A percentile compares a stretch with the other conserved stretches of the same genome.
Evolutionary conservation across 2,113 vertebrate species (phyloP).

Genomic region (Chinchilla lanigera): DNA sequence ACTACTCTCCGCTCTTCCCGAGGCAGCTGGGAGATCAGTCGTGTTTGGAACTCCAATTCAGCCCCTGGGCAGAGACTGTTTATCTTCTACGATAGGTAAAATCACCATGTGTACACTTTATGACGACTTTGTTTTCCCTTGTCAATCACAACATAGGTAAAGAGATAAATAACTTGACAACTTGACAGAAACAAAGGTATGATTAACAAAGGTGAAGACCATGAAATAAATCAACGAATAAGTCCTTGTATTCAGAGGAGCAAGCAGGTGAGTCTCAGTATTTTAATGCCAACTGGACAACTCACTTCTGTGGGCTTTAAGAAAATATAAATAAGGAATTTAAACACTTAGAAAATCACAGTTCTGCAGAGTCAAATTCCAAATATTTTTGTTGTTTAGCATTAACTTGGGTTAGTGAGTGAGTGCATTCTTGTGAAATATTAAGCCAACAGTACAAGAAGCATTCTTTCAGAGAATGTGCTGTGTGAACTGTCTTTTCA

Average conservation of each 20-base stretch:
- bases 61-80: background rate
- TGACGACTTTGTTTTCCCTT: background rate
- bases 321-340: background rate
- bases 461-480: conserved; percentile 29
- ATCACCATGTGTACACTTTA: background rate
- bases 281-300: background rate
- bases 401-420: conserved; percentile 57
- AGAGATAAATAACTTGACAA: background rate
- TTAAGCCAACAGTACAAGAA: conserved; percentile 31
- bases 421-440: conserved; percentile 22
- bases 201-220: background rate
- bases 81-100: background rate
- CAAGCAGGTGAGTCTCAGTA: background rate
- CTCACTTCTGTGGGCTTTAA: background rate
- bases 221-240: conserved; percentile 7
- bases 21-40: background rate
- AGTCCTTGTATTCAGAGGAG: background rate
- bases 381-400: background rate
- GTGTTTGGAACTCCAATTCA: background rate
- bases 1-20: background rate
- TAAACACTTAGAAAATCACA: background rate
- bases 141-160: background rate
- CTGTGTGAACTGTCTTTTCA: background rate
- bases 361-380: background rate
- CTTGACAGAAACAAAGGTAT: background rate